phyloP scores from a whole-genome alignment of 2,888 invertebrate species.

The Caenorhabditis macrosperma region DNA sequence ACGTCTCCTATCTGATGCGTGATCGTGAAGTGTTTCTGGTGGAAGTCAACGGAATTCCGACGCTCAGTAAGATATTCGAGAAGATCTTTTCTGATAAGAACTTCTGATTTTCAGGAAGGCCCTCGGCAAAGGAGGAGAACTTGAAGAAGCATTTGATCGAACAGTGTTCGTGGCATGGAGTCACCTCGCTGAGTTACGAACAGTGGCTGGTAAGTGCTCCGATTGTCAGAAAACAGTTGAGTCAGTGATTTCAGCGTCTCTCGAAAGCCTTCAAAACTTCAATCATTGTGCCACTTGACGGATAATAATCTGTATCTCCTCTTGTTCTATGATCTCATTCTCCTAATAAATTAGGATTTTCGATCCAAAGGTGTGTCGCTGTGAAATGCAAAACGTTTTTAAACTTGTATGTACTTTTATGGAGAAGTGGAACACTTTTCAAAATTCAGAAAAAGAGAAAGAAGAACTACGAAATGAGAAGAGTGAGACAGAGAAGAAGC shows the following conservation, averaged over 20 bases:
- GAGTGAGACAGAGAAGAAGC: conserved; percentile 6
- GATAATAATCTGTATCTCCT: background rate
- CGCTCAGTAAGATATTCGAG: conserved; percentile 26
- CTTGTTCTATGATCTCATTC: background rate
- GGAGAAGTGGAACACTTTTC: background rate
- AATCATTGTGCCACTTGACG: conserved; percentile 20
- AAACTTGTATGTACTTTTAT: background rate
- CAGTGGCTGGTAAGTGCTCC: conserved; percentile 27
- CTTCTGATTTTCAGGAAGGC: conserved; percentile 32
- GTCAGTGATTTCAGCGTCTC: conserved; percentile 10
- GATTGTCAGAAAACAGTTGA: too few relatives aligned
- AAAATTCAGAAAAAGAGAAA: conserved; percentile 10
- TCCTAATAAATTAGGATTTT: too few relatives aligned
- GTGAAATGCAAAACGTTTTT: background rate
- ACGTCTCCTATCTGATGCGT: conserved; percentile 53
- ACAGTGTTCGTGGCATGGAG: conserved; percentile 6
- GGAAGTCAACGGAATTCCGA: conserved; percentile 24
- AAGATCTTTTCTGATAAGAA: background rate
- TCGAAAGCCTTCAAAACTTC: conserved; percentile 16
- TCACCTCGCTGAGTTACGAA: conserved; percentile 30
- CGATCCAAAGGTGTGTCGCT: too few relatives aligned
- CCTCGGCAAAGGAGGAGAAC: background rate
- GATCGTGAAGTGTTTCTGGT: conserved; percentile 32
- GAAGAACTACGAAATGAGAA: conserved; percentile 37
- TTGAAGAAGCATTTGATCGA: background rate